Evolutionary conservation across 2,888 invertebrate genomes (phyloP), one percentile per base, ranked within the genome.

Genomic region (Phortica okadai): DNA sequence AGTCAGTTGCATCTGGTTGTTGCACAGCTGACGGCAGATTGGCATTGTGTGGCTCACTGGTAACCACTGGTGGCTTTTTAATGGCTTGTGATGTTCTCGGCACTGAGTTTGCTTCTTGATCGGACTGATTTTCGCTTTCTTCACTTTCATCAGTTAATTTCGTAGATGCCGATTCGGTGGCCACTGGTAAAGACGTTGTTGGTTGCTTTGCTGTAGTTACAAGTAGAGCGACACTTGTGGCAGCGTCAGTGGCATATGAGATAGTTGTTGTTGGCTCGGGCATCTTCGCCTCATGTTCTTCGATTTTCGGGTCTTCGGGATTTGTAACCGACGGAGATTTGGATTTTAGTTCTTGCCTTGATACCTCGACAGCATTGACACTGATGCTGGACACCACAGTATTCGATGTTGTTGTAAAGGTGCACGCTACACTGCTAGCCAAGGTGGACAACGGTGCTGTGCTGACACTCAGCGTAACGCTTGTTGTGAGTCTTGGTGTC

Each of bases 1-100:
- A 91, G 74, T 91, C 91, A 0, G 84, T 88, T 54, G 89, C 89
- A 64, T 90, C 90, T 0, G 90, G 88, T 59, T 89, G 90, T 73
- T 90, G 88, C n/a, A 90, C 85, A 3, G 90, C 90, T 3, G 90
- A 85, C 0, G 90, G 88, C 59, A 89, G 76, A 74, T 87, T 88
- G 45, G 89, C 79, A 84, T 89, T 89, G 70, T 88, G 80, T 7
- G 75, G 67, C 74, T 66, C 74, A 25, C 21, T 69, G 14, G 45
- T 62, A 3, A 25, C 64, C 33, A 69, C n/a, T 62, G 21, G 6
- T 73, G 58, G 54, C 11, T 44, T 44, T 16, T 25, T 11, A 10
- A 44, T 74, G 42, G 2, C 14, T 0, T 50, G 67, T 73, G 7
- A 67, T 77, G 1, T 77, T 25, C n/a, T 58, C 10, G 6, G 16